Evolutionary conservation across 2,888 invertebrate species (phyloP).

Genomic region (Eilema caniola): DNA sequence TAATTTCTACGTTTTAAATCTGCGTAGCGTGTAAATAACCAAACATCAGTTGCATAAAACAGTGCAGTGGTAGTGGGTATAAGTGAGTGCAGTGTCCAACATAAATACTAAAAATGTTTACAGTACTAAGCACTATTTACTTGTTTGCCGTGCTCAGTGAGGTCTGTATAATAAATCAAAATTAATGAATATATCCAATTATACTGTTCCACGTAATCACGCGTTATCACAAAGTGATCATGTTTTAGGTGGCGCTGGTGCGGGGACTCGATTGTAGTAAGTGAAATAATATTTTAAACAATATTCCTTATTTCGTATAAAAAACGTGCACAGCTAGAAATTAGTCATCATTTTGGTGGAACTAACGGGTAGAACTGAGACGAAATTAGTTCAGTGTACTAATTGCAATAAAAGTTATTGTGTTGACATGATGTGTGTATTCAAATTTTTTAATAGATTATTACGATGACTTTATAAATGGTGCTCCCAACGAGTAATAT

Average conservation of each 20-base stretch:
- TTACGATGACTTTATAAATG: background rate
- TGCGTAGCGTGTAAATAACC: slow-evolving; percentile 67
- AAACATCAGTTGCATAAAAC: slow-evolving; percentile 54
- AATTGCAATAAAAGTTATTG: background rate
- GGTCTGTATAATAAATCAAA: slow-evolving; percentile 59
- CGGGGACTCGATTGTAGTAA: slow-evolving; percentile 64
- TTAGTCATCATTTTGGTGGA: too few relatives aligned
- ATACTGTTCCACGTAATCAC: slow-evolving; percentile 21
- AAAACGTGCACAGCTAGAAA: background rate
- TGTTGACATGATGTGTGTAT: background rate
- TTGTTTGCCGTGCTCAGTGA: slow-evolving; percentile 53
- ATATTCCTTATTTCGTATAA: background rate
- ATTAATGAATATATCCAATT: slow-evolving; percentile 26
- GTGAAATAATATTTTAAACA: slow-evolving; percentile 41
- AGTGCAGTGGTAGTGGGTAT: slow-evolving; percentile 59
- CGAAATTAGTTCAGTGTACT: slow-evolving; percentile 30
- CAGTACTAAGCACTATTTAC: slow-evolving; percentile 43
- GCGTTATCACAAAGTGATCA: slow-evolving; percentile 42
- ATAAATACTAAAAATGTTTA: slow-evolving; percentile 51
- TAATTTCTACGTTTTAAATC: slow-evolving; percentile 70
- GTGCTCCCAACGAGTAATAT: slow-evolving; percentile 8
- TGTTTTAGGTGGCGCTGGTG: slow-evolving; percentile 65
- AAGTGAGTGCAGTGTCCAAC: slow-evolving; percentile 57
- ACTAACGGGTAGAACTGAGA: slow-evolving; percentile 34
- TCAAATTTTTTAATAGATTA: background rate